Conservation (phyloP, 2,888 invertebrate genomes). For the Philopedon plagiatum region DNA sequence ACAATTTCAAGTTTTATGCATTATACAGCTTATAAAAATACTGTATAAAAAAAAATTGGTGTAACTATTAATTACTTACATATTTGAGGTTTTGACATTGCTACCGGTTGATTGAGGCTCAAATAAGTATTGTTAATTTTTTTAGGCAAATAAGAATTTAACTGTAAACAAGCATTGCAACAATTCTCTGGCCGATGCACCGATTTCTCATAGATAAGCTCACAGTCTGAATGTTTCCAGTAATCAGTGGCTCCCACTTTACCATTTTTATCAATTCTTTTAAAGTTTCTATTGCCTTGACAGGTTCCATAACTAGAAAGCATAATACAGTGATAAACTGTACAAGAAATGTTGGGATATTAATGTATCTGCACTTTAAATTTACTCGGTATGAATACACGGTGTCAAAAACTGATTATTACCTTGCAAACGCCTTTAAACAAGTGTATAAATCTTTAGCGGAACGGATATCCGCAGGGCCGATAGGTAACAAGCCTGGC, state of each 20-base stretch:
- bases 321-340: background rate
- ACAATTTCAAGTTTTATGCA: too few species aligned
- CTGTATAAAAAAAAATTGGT: too few species aligned
- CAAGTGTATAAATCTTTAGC: slow-evolving; percentile 15
- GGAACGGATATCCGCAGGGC: slow-evolving; percentile 17
- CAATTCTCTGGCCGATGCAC: slow-evolving; percentile 29
- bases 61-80: too few species aligned
- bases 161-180: slow-evolving; percentile 27
- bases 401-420: background rate
- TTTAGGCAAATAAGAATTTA: slow-evolving; percentile 27
- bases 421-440: slow-evolving; percentile 30
- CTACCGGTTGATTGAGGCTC: slow-evolving; percentile 12
- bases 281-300: slow-evolving; percentile 35
- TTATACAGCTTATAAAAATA: too few species aligned
- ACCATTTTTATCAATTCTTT: slow-evolving; percentile 32
- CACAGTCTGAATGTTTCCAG: slow-evolving; percentile 35
- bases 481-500: slow-evolving; percentile 19
- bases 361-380: too few species aligned
- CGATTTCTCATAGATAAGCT: slow-evolving; percentile 20
- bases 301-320: slow-evolving; percentile 32
- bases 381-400: background rate
- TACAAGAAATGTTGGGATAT: too few species aligned
- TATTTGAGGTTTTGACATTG: background rate
- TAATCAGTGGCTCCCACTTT: slow-evolving; percentile 14
- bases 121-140: slow-evolving; percentile 30